Conservation (phyloP, 2,113 vertebrate species). For the Urocynchramus pylzowi region DNA sequence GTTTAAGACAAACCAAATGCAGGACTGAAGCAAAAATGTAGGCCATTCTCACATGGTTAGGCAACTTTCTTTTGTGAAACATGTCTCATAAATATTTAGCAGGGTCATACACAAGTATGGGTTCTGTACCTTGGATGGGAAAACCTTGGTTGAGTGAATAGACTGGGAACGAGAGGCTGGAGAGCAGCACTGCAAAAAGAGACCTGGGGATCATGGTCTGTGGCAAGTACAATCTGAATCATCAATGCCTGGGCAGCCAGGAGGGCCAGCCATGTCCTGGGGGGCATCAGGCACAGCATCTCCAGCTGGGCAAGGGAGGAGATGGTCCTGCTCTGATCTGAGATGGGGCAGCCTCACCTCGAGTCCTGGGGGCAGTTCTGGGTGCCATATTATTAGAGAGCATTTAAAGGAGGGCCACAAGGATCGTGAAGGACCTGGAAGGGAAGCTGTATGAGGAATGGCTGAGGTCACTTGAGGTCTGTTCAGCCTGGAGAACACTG, state of each 20-base stretch:
- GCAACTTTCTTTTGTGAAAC: not conserved
- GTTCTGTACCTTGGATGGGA: not conserved
- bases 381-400: too few relatives aligned
- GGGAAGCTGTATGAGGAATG: not conserved
- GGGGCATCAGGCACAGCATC: fast-evolving
- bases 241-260: not conserved
- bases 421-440: not conserved
- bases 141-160: not conserved
- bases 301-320: fast-evolving
- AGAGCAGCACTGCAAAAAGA: not conserved
- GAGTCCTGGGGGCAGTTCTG: fast-evolving
- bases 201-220: not conserved
- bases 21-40: not conserved
- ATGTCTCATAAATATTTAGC: not conserved
- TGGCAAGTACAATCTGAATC: too few relatives aligned
- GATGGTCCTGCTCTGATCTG: not conserved
- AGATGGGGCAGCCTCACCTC: fast-evolving
- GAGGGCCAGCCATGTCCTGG: fast-evolving
- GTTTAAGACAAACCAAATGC: not conserved
- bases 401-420: not conserved
- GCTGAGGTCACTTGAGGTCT: not conserved
- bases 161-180: not conserved
- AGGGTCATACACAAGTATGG: not conserved
- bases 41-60: not conserved
- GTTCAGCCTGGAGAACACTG: not conserved